A percentile compares a stretch with the other conserved stretches of the same genome.
Evolutionary conservation across 2,888 invertebrate genomes (phyloP).

Genomic region (Cosmia pyralina): DNA sequence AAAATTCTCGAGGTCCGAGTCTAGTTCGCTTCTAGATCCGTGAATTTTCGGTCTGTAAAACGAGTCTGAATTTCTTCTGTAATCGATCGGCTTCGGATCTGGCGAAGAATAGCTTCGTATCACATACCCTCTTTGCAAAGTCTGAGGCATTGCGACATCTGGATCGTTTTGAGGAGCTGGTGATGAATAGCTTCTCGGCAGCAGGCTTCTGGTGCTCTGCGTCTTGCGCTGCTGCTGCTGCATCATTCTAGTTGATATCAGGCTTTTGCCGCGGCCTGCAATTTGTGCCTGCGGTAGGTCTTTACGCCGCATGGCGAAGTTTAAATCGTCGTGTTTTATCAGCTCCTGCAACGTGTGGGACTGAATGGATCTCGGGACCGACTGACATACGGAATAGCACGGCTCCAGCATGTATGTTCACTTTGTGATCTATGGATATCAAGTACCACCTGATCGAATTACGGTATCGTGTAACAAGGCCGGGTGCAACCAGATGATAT

Average conservation of each 20-base stretch:
- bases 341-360: constrained; percentile 74
- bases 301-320: constrained; percentile 80
- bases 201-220: constrained; percentile 76
- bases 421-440: constrained; percentile 81
- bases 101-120: constrained; percentile 85
- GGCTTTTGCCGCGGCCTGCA: constrained; percentile 78
- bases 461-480: constrained; percentile 86
- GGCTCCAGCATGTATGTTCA: constrained; percentile 78
- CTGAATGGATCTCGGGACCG: constrained; percentile 71
- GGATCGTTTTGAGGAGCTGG: constrained; percentile 80
- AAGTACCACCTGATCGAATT: constrained; percentile 80
- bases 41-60: constrained; percentile 80
- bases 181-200: constrained; percentile 86
- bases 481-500: constrained; percentile 83
- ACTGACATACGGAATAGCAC: constrained; percentile 77
- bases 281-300: constrained; percentile 74
- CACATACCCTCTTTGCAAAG: constrained; percentile 74
- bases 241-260: constrained; percentile 82
- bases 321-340: constrained; percentile 51
- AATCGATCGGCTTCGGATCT: constrained; percentile 80
- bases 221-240: constrained; percentile 83
- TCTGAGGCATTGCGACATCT: constrained; percentile 65
- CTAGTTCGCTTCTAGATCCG: constrained; percentile 82
- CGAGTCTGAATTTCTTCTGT: constrained; percentile 81
- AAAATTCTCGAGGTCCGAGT: constrained; percentile 85